phyloP scores from a whole-genome alignment of 2,888 invertebrate species.

The Homarus gammarus region DNA sequence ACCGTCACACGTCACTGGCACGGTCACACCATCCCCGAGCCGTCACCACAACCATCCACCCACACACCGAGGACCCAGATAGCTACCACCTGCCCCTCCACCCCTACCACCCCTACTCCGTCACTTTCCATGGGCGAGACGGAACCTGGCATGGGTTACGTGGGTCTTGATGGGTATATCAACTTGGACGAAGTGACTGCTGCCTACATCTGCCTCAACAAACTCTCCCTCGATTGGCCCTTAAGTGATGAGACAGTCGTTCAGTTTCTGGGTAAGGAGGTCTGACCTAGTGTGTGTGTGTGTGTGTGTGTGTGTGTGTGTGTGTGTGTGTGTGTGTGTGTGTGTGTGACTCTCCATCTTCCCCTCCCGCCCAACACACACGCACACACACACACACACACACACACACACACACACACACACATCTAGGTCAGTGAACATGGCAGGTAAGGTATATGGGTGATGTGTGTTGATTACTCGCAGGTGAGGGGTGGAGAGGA shows the following conservation, averaged over 20 bases:
- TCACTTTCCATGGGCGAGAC: not conserved
- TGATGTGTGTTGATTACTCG: no score
- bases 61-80: conserved; percentile 53
- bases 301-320: conserved; percentile 27
- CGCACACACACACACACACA: not conserved
- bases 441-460: no score
- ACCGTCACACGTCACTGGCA: conserved; percentile 53
- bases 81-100: not conserved
- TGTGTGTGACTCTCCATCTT: no score
- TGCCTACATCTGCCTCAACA: conserved; percentile 28
- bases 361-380: no score
- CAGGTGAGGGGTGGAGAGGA: no score
- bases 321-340: conserved; percentile 20
- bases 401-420: conserved; percentile 1
- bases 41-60: conserved; percentile 16
- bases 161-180: conserved; percentile 45
- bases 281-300: not conserved
- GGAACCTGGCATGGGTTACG: not conserved
- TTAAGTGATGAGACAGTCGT: conserved; percentile 45
- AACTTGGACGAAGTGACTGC: conserved; percentile 35
- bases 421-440: not conserved
- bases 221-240: conserved; percentile 41
- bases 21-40: not conserved
- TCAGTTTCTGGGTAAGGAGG: conserved; percentile 47
- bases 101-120: not conserved